A percentile compares a stretch with the other conserved stretches of the same genome.
These are phyloP conservation scores for Serrognathus titanus DNA, from an alignment of 2,888 invertebrate species.

Conservation along the genomic window DNA sequence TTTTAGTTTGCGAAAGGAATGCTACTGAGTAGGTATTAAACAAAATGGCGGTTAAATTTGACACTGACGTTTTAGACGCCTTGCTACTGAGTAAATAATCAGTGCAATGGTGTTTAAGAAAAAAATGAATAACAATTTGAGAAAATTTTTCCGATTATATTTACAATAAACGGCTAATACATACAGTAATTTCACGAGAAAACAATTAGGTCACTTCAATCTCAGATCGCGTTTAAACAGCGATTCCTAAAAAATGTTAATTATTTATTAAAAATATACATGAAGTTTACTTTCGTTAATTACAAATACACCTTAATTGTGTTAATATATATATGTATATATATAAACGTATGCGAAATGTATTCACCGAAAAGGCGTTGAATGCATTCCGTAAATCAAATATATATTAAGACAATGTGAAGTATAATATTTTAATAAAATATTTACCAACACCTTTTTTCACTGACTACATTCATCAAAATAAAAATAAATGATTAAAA, in stretches of 20 bases:
- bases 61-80: too few species aligned
- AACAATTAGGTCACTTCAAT: conserved; percentile 11
- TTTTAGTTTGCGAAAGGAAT: too few species aligned
- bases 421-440: conserved; percentile 19
- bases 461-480: conserved; percentile 16
- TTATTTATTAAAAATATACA: conserved; percentile 15
- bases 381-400: background rate
- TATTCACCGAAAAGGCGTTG: background rate
- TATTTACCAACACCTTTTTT: conserved; percentile 25
- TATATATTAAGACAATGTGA: conserved; percentile 20
- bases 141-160: conserved; percentile 30
- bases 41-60: too few species aligned
- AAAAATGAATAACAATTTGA: conserved; percentile 1
- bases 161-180: conserved; percentile 35
- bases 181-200: conserved; percentile 19
- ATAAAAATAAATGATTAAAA: conserved; percentile 7
- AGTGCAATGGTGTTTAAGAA: too few species aligned
- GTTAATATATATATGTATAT: conserved; percentile 3
- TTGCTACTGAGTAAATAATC: too few species aligned
- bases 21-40: too few species aligned
- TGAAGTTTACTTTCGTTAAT: conserved; percentile 12
- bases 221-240: conserved; percentile 10
- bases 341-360: background rate
- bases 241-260: conserved; percentile 11
- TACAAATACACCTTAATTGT: background rate